Evolutionary conservation across 92 coral and sea anemone genomes (phyloP).

Genomic region (Pocillopora meandrina): DNA sequence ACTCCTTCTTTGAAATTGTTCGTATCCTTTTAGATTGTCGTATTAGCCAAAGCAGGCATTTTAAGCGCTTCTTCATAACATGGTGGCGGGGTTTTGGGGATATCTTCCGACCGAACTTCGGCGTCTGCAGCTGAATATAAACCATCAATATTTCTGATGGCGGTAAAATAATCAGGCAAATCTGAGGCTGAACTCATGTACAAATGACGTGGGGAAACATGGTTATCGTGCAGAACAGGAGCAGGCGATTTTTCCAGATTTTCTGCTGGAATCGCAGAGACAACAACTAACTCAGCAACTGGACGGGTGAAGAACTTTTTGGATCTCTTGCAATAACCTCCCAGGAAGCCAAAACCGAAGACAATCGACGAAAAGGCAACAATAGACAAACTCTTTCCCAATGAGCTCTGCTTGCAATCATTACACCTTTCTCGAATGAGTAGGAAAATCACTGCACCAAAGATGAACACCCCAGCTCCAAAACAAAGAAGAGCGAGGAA

Average conservation of each 20-base stretch:
- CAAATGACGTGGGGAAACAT: slow-evolving; percentile 18
- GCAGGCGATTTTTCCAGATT: slow-evolving; percentile 74
- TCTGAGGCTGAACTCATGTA: neutral
- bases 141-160: neutral
- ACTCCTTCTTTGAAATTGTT: neutral
- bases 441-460: neutral
- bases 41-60: neutral
- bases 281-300: slow-evolving; percentile 44
- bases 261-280: slow-evolving; percentile 60
- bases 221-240: slow-evolving; percentile 2
- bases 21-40: neutral
- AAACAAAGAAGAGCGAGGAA: neutral
- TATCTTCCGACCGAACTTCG: neutral
- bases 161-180: slow-evolving; percentile 16
- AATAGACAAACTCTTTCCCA: neutral
- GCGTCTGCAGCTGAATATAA: neutral
- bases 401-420: neutral
- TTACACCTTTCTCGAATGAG: neutral
- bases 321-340: neutral
- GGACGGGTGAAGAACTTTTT: neutral
- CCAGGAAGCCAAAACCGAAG: neutral
- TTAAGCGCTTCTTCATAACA: slow-evolving; percentile 66
- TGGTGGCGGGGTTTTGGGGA: slow-evolving; percentile 54
- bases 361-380: neutral
- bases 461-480: neutral